phyloP scores from a whole-genome alignment of 30 jellyfish, hydroid and myxozoan genomes.

The Mastigias papua region DNA sequence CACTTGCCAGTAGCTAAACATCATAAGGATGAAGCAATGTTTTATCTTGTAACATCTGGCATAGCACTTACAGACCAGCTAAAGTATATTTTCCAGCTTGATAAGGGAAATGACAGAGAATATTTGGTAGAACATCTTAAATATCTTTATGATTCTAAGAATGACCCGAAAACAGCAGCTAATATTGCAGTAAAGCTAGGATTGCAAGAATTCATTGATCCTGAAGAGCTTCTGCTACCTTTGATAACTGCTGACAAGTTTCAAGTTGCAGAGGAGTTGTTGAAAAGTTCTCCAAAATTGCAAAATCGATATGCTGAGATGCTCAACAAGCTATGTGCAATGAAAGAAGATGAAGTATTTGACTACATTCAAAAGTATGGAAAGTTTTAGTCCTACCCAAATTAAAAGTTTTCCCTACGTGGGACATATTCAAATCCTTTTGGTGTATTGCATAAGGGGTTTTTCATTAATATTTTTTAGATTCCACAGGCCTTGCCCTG shows the following conservation, averaged over 20 bases:
- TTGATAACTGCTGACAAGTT: slow-evolving; percentile 85
- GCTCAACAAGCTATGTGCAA: slow-evolving; percentile 82
- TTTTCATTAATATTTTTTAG: no score
- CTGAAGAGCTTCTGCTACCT: slow-evolving; percentile 83
- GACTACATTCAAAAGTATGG: slow-evolving; percentile 67
- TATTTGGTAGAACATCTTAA: slow-evolving; percentile 42
- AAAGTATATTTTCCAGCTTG: slow-evolving; percentile 37
- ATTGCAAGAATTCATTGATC: slow-evolving; percentile 70
- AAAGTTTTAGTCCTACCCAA: no score
- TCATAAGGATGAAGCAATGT: slow-evolving; percentile 69
- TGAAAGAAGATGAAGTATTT: slow-evolving; percentile 70
- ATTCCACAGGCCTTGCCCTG: no score
- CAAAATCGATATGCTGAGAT: slow-evolving; percentile 77
- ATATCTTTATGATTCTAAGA: slow-evolving; percentile 41
- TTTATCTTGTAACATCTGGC: slow-evolving; percentile 63
- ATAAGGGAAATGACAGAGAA: slow-evolving; percentile 60
- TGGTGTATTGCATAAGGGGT: no score
- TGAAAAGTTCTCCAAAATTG: slow-evolving; percentile 55
- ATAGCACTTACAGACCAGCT: slow-evolving; percentile 22
- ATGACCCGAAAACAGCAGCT: slow-evolving; percentile 82
- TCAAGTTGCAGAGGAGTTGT: slow-evolving; percentile 79
- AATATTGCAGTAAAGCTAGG: slow-evolving; percentile 64
- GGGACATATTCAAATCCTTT: no score
- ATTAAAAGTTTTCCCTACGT: no score
- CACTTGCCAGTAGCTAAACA: slow-evolving; percentile 12